phyloP scores from a whole-genome alignment of 2,113 vertebrate genomes.

The Gymnarchus niloticus region DNA sequence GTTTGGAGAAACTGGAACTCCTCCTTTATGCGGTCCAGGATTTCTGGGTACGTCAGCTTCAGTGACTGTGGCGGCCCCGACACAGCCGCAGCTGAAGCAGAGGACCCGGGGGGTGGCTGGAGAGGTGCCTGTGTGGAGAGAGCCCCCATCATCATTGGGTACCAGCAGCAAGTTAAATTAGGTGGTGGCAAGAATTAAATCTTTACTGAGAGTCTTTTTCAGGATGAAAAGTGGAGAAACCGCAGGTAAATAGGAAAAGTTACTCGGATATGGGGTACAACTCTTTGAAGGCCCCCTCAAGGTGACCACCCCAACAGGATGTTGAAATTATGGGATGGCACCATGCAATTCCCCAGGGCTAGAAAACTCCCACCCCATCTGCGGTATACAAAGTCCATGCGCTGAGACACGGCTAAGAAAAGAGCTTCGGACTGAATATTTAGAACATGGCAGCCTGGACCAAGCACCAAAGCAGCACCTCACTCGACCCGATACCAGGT shows the following conservation, averaged over 20 bases:
- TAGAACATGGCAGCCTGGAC: neutral
- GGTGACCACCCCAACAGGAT: neutral
- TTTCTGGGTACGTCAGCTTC: slow-evolving; percentile 85
- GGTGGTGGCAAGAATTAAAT: neutral
- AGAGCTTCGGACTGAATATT: neutral
- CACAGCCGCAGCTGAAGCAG: slow-evolving; percentile 51
- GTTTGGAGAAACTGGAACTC: slow-evolving; percentile 89
- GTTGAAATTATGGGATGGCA: neutral
- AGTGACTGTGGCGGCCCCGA: slow-evolving; percentile 73
- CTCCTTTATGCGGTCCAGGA: slow-evolving; percentile 86
- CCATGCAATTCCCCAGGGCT: neutral
- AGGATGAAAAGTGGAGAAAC: neutral
- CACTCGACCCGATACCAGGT: neutral
- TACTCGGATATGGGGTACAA: neutral
- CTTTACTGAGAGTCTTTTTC: neutral
- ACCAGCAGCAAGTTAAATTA: neutral
- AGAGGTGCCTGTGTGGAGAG: slow-evolving; percentile 51
- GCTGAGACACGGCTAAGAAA: neutral
- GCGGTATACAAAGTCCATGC: neutral
- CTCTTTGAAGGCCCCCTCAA: neutral
- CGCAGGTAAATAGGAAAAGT: neutral
- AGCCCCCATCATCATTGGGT: neutral
- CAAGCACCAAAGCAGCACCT: neutral
- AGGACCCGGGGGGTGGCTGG: slow-evolving; percentile 69
- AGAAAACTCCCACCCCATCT: neutral